Conservation (phyloP, 2,888 invertebrate genomes). For the Anticlea derivata region DNA sequence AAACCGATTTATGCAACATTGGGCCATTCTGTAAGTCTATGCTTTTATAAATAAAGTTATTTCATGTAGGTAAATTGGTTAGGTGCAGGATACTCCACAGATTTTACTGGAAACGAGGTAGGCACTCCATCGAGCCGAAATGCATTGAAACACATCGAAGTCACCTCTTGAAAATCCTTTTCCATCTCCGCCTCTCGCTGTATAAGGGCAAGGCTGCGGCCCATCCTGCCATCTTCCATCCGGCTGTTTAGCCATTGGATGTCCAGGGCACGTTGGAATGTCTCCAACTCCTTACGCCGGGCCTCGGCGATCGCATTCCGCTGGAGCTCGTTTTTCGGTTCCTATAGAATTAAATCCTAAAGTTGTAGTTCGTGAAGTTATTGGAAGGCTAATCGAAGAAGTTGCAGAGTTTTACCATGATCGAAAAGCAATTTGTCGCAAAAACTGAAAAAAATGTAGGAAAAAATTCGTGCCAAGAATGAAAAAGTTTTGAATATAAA, state of each 20-base stretch:
- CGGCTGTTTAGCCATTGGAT: conserved; percentile 73
- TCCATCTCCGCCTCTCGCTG: conserved; percentile 72
- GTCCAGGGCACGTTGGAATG: conserved; percentile 63
- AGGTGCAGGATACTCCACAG: too few relatives aligned
- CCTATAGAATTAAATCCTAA: conserved; percentile 42
- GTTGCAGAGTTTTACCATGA: conserved; percentile 7
- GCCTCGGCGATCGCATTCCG: conserved; percentile 55
- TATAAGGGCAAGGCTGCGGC: conserved; percentile 67
- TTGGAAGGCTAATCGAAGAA: not conserved
- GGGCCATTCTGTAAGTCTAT: too few relatives aligned
- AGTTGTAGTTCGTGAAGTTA: not conserved
- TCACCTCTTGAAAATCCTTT: conserved; percentile 73
- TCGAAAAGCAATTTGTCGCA: not conserved
- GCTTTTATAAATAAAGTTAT: too few relatives aligned
- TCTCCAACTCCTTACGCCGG: conserved; percentile 58
- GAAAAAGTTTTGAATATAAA: conserved; percentile 1
- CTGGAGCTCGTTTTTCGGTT: conserved; percentile 64
- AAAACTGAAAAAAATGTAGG: not conserved
- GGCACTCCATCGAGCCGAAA: too few relatives aligned
- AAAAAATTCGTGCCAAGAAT: not conserved
- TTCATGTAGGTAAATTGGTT: too few relatives aligned
- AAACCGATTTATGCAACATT: too few relatives aligned
- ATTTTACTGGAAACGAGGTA: too few relatives aligned
- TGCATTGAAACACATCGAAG: too few relatives aligned
- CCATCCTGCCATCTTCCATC: conserved; percentile 74